These are phyloP conservation scores for Hiodon alosoides DNA, from an alignment of 2,113 vertebrate species.

Conservation along the genomic window DNA sequence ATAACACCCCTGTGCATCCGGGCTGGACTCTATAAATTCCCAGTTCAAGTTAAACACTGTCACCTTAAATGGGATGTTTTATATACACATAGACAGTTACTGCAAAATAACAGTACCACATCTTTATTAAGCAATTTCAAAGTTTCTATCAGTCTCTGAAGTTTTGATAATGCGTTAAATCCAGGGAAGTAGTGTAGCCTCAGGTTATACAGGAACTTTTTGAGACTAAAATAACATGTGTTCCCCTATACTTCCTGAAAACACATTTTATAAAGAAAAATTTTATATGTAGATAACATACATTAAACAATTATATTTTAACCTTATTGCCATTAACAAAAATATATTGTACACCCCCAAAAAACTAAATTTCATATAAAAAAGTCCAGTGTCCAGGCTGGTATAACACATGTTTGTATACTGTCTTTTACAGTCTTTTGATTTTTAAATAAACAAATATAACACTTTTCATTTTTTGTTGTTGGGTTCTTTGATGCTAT, in stretches of 20 bases:
- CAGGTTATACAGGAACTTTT: not conserved
- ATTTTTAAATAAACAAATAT: too few species aligned
- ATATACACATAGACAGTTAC: slow-evolving; percentile 9
- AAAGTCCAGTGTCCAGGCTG: too few species aligned
- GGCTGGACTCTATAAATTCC: slow-evolving; percentile 23
- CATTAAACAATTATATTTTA: too few species aligned
- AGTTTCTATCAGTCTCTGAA: not conserved
- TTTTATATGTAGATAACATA: too few species aligned
- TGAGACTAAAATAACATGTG: not conserved
- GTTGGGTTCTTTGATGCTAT: too few species aligned
- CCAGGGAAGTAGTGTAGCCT: not conserved
- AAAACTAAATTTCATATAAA: too few species aligned
- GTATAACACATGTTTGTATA: too few species aligned
- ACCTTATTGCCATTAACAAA: too few species aligned
- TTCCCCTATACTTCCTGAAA: not conserved
- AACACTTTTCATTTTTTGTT: too few species aligned
- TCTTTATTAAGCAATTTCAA: not conserved
- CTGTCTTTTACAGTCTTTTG: not conserved
- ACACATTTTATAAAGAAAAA: too few species aligned
- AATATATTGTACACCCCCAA: too few species aligned
- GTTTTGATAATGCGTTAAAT: not conserved
- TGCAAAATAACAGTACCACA: slow-evolving; percentile 8
- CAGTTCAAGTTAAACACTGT: slow-evolving; percentile 2
- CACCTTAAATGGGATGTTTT: slow-evolving; percentile 15
- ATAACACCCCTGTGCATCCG: slow-evolving; percentile 22